Base-by-base conservation (phyloP, 2,888 invertebrate genomes). In the Pristionchus entomophagus region DNA sequence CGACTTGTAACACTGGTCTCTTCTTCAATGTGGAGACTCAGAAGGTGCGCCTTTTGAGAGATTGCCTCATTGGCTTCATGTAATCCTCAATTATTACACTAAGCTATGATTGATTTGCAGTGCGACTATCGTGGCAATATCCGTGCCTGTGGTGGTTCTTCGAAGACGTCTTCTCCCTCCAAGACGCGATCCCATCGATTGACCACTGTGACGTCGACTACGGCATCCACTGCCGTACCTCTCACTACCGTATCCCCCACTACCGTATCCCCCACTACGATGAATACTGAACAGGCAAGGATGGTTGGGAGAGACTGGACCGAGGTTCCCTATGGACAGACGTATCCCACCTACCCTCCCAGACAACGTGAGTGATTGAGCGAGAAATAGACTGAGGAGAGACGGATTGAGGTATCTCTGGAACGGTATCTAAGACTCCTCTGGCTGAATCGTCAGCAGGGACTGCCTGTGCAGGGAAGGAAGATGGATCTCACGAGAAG, bases 1-100 rank as follows among this genome's bases (percentile, higher is more conserved):
- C 81, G 38, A 59, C 69, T 17, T 89, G 89, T 65, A 88, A 88
- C 45, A 56, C 32, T 14, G 86, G 85, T 32, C 80, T 86, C 0
- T 86, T 87, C 41, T 89, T 83, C 83, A 88, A 88, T 45, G 35
- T 73, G 8, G 73, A 84, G 6, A 19, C 56, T 6, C 32, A 51
- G 32, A 19, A 38, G 73, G 84, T 84, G 4, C n/a, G n/a, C 3
- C 32, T 29, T 22, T 8, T 38, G 14, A 38, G 1, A 32, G 14
- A 6, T 49, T n/a, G 32, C 29, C 14, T 5, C 12, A 6, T 38
- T 80, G 26, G 32, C 6, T 29, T 4, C 22, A 32, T 29, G n/a
- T 26, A 35, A 17, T 45, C 10, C 4, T 12, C 4, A n/a, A 45
- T 29, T 35, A 12, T 29, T 59, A n/a, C n/a, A n/a, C n/a, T n/a